Conservation (phyloP, 2,888 invertebrate genomes). For the Drosophila melanosoma region DNA sequence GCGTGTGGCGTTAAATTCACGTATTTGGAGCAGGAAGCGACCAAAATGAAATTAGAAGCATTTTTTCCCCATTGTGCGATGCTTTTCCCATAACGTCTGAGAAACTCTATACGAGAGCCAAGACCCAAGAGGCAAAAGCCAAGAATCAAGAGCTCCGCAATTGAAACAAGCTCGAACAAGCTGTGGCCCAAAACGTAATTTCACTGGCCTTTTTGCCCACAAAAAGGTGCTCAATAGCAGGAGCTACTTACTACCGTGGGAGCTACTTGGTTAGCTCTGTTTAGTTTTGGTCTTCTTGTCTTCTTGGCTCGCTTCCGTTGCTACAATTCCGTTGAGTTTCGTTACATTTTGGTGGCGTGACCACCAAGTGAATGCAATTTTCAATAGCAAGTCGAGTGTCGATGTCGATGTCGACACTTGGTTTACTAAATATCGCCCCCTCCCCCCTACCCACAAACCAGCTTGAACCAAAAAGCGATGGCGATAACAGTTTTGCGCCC, state of each 20-base stretch:
- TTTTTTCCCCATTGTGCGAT: constrained; percentile 33
- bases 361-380: constrained; percentile 62
- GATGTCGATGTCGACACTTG: constrained; percentile 73
- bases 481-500: constrained; percentile 77
- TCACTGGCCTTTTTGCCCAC: constrained; percentile 73
- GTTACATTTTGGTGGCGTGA: constrained; percentile 74
- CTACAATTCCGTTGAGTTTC: constrained; percentile 66
- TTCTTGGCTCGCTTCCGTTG: constrained; percentile 66
- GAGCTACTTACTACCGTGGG: constrained; percentile 75
- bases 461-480: constrained; percentile 66
- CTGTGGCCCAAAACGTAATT: constrained; percentile 63
- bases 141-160: neutral
- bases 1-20: constrained; percentile 67
- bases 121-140: constrained; percentile 1
- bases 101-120: constrained; percentile 47
- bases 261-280: constrained; percentile 55
- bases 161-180: constrained; percentile 33
- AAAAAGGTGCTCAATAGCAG: constrained; percentile 63
- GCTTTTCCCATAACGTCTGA: constrained; percentile 67
- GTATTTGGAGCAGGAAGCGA: constrained; percentile 77
- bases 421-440: constrained; percentile 77
- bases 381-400: constrained; percentile 35
- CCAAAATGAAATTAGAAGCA: constrained; percentile 58
- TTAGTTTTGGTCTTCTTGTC: neutral
- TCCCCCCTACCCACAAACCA: neutral